A percentile compares a stretch with the other conserved stretches of the same genome.
Evolutionary conservation across 2,113 vertebrate genomes (phyloP).

Genomic region (Festucalex cinctus): DNA sequence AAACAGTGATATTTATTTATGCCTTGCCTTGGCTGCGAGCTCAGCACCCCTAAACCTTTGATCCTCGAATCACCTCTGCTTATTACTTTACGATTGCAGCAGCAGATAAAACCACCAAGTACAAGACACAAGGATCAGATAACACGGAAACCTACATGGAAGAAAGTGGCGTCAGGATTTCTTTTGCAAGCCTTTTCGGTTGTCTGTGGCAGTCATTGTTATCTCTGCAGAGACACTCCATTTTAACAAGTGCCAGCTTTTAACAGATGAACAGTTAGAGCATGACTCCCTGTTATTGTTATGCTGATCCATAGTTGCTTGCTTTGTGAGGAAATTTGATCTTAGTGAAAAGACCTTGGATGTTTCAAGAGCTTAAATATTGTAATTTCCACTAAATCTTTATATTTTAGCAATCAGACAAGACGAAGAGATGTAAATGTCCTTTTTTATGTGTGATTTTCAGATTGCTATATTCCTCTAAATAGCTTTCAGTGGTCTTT

Average conservation of each 20-base stretch:
- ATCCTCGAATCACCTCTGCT: too few relatives aligned
- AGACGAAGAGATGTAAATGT: conserved; percentile 5
- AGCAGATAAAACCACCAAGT: too few relatives aligned
- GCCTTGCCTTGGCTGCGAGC: too few relatives aligned
- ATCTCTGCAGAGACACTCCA: conserved; percentile 25
- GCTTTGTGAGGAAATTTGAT: conserved; percentile 30
- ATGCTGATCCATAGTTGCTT: conserved; percentile 16
- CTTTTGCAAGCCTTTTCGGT: conserved; percentile 14
- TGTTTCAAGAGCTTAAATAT: conserved; percentile 27
- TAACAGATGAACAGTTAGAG: conserved; percentile 33
- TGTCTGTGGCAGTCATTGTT: conserved; percentile 11
- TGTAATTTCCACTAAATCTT: conserved; percentile 8
- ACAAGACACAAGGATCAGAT: conserved; percentile 1
- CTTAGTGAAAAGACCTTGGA: conserved; percentile 35
- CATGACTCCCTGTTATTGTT: conserved; percentile 36
- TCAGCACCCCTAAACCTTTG: too few relatives aligned
- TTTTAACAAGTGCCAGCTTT: conserved; percentile 23
- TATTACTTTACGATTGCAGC: too few relatives aligned
- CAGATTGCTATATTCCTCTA: conserved; percentile 5
- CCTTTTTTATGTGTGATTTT: conserved; percentile 11
- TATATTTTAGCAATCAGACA: conserved; percentile 18
- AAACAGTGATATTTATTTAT: too few relatives aligned
- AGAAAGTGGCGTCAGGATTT: conserved; percentile 24
- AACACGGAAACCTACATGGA: conserved; percentile 6
- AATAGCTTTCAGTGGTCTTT: not conserved